Base-by-base conservation (phyloP, 2,888 invertebrate genomes). In the Germaria angustata region DNA sequence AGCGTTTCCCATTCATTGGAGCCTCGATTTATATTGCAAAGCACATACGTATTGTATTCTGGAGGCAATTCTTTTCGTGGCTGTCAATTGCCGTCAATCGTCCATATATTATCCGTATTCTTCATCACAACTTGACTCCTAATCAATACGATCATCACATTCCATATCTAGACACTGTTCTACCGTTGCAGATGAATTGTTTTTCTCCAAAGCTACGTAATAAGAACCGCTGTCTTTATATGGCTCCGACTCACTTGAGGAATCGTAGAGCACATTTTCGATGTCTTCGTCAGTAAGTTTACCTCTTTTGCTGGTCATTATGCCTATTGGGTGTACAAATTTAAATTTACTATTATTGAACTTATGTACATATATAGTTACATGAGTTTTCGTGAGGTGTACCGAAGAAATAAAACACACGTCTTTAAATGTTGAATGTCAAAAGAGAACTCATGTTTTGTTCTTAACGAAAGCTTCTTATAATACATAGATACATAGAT, bases 171-270 rank as follows among this genome's bases (percentile, higher is more conserved):
- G 3, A 55, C 34, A 53, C 15, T 53, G 32, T 53, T 53, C 32
- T 17, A 15, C 32, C 32, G 15, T 28, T 28, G 53, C 5, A 15
- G 53, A 53, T 28, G 49, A 49, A 53, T 63, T 15, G 13, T 41
- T n/a, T 4, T 41, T 28, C 2, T 63, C 44, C 28, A 22, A 65
- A n/a, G 1, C 63, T 65, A 65, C n/a, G 8, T 46, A 65, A 17
- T 65, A 32, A 44, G 65, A 65, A n/a, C 28, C 65, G 17, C 46
- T 65, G 34, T 65, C 46, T 65, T 65, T 46, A 46, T 32, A 65
- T 65, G 46, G 34, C 46, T 65, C 34, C 28, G 65, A 65, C 15
- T 65, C 34, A 32, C 13, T 32, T 65, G 65, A 46, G 46, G 28
- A 65, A 20, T 57, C 34, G 55, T 7, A 57, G 34, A 17, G 17